Conservation (phyloP, 2,113 vertebrate genomes). For the Sterna hirundo region DNA sequence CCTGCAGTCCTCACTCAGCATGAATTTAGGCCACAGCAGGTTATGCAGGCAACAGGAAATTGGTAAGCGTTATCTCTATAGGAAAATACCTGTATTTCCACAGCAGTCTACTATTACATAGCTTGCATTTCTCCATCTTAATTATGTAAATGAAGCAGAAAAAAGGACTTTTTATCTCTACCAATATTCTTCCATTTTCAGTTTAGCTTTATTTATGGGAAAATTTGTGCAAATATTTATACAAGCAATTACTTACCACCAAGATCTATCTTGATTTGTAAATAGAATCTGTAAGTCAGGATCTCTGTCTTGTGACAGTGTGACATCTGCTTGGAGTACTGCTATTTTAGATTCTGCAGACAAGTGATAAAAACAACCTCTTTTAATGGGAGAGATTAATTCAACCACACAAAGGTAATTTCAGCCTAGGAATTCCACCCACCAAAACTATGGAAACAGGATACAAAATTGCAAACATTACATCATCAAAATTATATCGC, state of each 20-base stretch:
- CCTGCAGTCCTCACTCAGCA: not conserved
- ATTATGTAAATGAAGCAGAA: not conserved
- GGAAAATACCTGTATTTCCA: not conserved
- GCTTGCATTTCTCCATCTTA: not conserved
- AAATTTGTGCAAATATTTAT: not conserved
- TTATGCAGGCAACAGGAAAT: not conserved
- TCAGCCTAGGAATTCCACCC: slow-evolving; percentile 16
- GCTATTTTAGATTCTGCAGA: not conserved
- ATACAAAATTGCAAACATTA: slow-evolving; percentile 35
- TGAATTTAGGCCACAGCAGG: not conserved
- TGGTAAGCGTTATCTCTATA: not conserved
- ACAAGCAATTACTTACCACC: not conserved
- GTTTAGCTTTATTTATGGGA: not conserved
- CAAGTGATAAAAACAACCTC: not conserved
- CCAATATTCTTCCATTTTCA: not conserved
- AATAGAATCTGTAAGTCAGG: not conserved
- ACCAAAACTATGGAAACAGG: slow-evolving; percentile 4
- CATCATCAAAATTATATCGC: not conserved
- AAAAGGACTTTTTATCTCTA: not conserved
- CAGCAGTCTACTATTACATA: not conserved
- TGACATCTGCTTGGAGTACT: not conserved
- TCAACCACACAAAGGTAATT: not conserved
- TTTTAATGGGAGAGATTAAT: not conserved
- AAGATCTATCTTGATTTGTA: not conserved
- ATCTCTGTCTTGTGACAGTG: not conserved